These are phyloP conservation scores for Thunnus maccoyii DNA, from an alignment of 2,113 vertebrate genomes.

Conservation along the genomic window DNA sequence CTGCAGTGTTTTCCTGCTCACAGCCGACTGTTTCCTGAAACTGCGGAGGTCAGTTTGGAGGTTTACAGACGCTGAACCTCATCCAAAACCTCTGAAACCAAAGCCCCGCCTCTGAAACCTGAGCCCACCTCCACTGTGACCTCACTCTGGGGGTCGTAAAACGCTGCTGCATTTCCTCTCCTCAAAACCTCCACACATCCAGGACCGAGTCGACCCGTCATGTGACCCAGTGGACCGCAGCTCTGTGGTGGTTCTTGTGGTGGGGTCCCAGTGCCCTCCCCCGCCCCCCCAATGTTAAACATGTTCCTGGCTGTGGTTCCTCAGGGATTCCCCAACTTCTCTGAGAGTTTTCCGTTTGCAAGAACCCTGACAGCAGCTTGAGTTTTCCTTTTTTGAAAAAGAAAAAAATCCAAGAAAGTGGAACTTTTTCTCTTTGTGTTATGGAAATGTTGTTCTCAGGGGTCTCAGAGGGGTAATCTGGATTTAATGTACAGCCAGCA, in stretches of 20 bases:
- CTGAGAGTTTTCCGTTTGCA: slow-evolving; percentile 61
- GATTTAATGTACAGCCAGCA: slow-evolving; percentile 53
- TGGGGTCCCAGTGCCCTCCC: neutral
- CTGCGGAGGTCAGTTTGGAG: slow-evolving; percentile 8
- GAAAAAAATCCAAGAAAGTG: slow-evolving; percentile 58
- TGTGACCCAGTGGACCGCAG: slow-evolving; percentile 32
- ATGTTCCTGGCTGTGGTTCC: slow-evolving; percentile 43
- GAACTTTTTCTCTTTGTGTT: slow-evolving; percentile 33
- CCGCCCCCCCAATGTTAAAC: neutral
- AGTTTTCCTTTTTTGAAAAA: slow-evolving; percentile 23
- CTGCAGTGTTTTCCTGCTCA: neutral
- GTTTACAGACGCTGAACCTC: neutral
- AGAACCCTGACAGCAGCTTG: slow-evolving; percentile 61
- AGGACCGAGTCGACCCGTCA: slow-evolving; percentile 2
- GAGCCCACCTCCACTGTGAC: neutral
- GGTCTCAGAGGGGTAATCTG: slow-evolving; percentile 65
- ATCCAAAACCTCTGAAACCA: slow-evolving; percentile 1
- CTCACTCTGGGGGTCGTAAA: slow-evolving; percentile 9
- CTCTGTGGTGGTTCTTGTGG: slow-evolving; percentile 53
- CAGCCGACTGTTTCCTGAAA: slow-evolving; percentile 15
- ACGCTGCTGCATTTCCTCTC: slow-evolving; percentile 17
- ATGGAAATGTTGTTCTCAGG: slow-evolving; percentile 44
- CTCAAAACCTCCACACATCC: slow-evolving; percentile 11
- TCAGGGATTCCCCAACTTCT: slow-evolving; percentile 53
- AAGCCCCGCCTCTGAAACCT: neutral